Conservation (phyloP, 1,140 invertebrate genomes). For the Bacillus rossius region DNA sequence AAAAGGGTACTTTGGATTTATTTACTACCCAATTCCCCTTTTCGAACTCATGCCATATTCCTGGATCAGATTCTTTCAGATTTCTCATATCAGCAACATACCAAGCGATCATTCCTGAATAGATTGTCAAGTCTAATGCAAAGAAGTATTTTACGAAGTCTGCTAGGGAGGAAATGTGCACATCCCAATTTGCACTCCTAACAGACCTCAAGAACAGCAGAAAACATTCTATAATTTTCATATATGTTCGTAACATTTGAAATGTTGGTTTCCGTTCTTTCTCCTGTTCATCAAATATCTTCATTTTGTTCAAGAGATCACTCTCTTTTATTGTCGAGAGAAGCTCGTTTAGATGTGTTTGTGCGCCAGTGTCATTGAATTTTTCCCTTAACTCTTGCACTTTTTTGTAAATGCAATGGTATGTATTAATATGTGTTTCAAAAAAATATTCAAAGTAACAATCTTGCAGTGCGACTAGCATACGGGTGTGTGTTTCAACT, state of each 20-base stretch:
- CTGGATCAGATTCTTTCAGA: no score
- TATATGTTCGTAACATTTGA: conserved; percentile 1
- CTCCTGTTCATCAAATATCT: conserved; percentile 3
- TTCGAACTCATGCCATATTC: no score
- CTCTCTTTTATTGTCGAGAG: background rate
- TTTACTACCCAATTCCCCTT: no score
- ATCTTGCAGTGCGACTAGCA: conserved; percentile 3
- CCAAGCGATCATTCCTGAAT: no score
- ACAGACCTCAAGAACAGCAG: conserved; percentile 7
- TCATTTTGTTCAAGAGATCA: background rate
- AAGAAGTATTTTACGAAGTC: no score
- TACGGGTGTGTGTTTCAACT: conserved; percentile 6
- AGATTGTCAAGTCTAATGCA: no score
- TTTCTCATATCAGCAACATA: no score
- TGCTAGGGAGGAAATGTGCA: background rate
- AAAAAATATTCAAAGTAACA: conserved; percentile 6
- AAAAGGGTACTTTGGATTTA: no score
- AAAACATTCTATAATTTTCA: conserved; percentile 4
- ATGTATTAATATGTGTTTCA: background rate
- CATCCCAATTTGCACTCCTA: background rate
- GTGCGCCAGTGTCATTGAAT: background rate
- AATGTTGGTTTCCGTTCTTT: conserved; percentile 3
- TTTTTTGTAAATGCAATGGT: background rate
- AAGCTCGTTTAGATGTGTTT: background rate
- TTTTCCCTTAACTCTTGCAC: conserved; percentile 5